Conservation (phyloP, 1,140 invertebrate genomes). For the Drosophila oshimai region DNA sequence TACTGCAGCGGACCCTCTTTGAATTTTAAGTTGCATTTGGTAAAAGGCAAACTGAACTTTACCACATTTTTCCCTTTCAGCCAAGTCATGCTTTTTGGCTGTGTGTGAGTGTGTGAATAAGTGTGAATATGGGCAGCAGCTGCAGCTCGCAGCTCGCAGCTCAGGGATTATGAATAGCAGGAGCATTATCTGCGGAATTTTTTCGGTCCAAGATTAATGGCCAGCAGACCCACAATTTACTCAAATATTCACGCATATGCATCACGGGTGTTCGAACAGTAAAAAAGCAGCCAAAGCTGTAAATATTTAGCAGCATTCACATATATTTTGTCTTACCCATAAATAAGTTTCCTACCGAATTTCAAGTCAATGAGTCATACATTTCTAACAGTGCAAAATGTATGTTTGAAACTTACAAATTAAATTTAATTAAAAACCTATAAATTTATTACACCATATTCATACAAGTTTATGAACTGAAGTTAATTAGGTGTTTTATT, state of each 20-base stretch:
- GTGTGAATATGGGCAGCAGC: conserved; percentile 11
- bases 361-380: neutral
- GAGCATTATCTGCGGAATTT: conserved; percentile 31
- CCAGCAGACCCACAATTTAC: neutral
- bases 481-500: conserved; percentile 3
- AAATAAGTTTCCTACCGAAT: neutral
- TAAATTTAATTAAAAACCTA: conserved; percentile 1
- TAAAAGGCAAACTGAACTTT: neutral
- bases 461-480: conserved; percentile 5
- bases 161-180: conserved; percentile 20
- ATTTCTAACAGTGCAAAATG: neutral
- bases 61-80: conserved; percentile 13
- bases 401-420: neutral
- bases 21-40: conserved; percentile 52
- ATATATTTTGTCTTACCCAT: neutral
- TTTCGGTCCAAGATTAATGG: conserved; percentile 26
- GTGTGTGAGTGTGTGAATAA: conserved; percentile 12
- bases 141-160: too few relatives aligned
- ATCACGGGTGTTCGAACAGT: neutral
- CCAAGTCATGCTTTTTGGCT: conserved; percentile 39
- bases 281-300: neutral
- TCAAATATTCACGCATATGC: conserved; percentile 13
- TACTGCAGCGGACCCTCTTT: conserved; percentile 30
- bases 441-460: neutral
- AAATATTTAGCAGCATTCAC: neutral